These are phyloP conservation scores for Anthoptus insignis DNA, from an alignment of 2,888 invertebrate genomes.

Conservation along the genomic window DNA sequence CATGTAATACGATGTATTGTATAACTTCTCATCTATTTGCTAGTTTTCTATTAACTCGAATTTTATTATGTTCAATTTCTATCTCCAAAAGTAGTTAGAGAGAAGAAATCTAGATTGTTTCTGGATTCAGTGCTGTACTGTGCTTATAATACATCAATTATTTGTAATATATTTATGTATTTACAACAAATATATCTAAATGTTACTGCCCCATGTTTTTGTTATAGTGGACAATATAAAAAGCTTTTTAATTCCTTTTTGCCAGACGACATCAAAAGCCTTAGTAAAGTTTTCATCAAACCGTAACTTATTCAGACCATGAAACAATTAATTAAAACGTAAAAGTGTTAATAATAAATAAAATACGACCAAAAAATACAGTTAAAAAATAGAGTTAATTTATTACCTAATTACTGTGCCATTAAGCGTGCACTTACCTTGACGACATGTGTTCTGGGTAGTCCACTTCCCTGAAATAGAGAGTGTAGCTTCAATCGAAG, in stretches of 20 bases:
- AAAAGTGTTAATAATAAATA: background rate
- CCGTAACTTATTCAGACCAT: constrained; percentile 25
- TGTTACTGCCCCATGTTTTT: constrained; percentile 70
- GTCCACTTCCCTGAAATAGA: constrained; percentile 83
- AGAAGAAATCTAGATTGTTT: constrained; percentile 56
- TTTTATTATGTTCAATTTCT: no score
- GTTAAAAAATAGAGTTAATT: no score
- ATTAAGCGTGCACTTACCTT: constrained; percentile 79
- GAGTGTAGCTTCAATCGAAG: constrained; percentile 63
- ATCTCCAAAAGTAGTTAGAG: background rate
- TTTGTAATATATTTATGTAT: constrained; percentile 1
- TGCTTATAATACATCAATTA: constrained; percentile 1
- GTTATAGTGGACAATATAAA: constrained; percentile 56
- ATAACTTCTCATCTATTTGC: no score
- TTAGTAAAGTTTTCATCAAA: constrained; percentile 39
- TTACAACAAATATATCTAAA: background rate
- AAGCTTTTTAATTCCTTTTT: constrained; percentile 53
- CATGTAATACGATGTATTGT: no score
- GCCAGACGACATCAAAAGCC: constrained; percentile 59
- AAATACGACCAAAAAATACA: no score
- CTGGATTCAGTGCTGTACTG: constrained; percentile 22
- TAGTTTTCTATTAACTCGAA: no score
- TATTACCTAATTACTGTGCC: constrained; percentile 51
- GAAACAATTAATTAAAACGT: background rate
- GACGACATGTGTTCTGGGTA: constrained; percentile 74